Percentiles rank a stretch among this genome's conserved stretches.
These are phyloP conservation scores for Salmo trutta DNA, from an alignment of 2,797 vertebrate genomes.

Conservation along the genomic window DNA sequence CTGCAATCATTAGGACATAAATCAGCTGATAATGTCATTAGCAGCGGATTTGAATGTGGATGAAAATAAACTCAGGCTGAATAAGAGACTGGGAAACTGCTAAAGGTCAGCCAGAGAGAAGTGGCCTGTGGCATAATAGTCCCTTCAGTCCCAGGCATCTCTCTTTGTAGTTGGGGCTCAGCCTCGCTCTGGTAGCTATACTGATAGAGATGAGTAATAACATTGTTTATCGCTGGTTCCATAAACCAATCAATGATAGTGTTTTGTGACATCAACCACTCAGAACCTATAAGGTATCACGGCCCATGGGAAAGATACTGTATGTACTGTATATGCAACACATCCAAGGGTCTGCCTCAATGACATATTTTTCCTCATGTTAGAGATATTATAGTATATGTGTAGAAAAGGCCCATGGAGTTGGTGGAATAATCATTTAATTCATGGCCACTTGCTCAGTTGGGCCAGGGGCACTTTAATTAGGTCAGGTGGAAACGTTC, in stretches of 20 bases:
- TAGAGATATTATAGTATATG: no score
- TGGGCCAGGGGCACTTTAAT: no score
- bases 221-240: background rate
- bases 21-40: constrained; percentile 38
- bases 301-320: background rate
- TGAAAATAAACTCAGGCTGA: constrained; percentile 8
- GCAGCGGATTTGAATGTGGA: constrained; percentile 27
- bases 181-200: constrained; percentile 15
- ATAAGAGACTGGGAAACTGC: background rate
- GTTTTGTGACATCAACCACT: constrained; percentile 23
- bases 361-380: no score
- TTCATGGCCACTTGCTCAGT: no score
- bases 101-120: constrained; percentile 24
- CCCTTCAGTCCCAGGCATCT: background rate
- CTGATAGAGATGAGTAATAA: constrained; percentile 36
- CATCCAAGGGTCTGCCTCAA: no score
- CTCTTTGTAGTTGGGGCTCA: constrained; percentile 18
- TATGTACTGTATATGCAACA: no score
- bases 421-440: no score
- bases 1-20: constrained; percentile 26
- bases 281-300: constrained; percentile 13
- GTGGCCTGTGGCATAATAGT: background rate
- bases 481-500: no score
- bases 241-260: constrained; percentile 22
- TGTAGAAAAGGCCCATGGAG: no score